Evolutionary conservation across 2,797 vertebrate species (phyloP), one percentile per base, ranked within the genome.

Genomic region (Phataginus tricuspis): DNA sequence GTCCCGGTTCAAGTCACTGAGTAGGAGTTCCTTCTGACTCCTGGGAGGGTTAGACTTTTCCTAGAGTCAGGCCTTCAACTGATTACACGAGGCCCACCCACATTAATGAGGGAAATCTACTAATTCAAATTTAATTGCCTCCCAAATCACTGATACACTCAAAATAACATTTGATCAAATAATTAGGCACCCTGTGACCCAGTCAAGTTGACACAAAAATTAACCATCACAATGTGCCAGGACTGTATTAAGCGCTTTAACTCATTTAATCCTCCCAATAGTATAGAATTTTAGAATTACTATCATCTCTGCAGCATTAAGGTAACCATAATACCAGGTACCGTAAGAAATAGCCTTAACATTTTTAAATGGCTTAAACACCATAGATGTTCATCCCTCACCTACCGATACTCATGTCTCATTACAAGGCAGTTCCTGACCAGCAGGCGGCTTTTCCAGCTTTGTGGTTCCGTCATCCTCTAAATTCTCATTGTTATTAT

Each of bases 301-400:
- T 86, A 19, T 78, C 66, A 83, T 66, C 27, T 94, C 49, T 93
- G 4, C 66, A 69, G 84, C 82, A 42, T 71, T 31, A 53, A 13
- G 31, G 8, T 75, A 75, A 75, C 4, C 45, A 45, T 45, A 45
- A 45, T 45, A 84, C 16, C 21, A 85, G 29, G 16, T 78, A 79
- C 9, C 10, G 9, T 55, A 82, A 94, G 37, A 89, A 94, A 75
- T 42, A 61, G 71, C 95, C 23, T 90, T 94, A 88, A 91, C 69
- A 63, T 31, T 68, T 29, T 34, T 31, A 93, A 83, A 37, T 84
- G n/a, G 25, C 15, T 83, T 74, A 86, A 86, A 49, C 45, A 53
- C 57, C 63, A 45, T 37, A 49, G 19, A 91, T 83, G n/a, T 78
- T 42, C 83, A 37, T 64, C 85, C 77, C 42, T 63, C 18, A n/a